phyloP scores from a whole-genome alignment of 2,113 vertebrate species.

The Oncorhynchus masou region DNA sequence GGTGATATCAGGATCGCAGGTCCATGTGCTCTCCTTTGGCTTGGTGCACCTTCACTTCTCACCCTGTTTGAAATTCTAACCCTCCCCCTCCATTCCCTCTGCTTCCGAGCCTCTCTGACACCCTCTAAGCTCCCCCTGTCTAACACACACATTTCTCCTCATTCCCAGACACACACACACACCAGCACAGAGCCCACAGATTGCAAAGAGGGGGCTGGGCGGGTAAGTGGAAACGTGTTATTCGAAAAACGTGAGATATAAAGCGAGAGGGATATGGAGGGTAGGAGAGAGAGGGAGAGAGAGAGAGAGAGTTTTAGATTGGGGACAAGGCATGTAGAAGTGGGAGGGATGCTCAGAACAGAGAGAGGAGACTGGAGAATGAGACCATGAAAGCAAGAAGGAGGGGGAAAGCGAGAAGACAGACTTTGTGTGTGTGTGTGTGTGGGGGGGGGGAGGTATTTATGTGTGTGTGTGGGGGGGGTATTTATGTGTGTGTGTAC shows the following conservation, averaged over 20 bases:
- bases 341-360: constrained; percentile 34
- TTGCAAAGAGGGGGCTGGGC: constrained; percentile 48
- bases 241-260: constrained; percentile 58
- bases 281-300: constrained; percentile 37
- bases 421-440: constrained; percentile 10
- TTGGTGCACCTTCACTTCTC: constrained; percentile 70
- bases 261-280: constrained; percentile 56
- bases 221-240: constrained; percentile 62
- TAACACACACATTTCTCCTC: constrained; percentile 9
- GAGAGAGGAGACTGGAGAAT: constrained; percentile 23
- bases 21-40: constrained; percentile 65
- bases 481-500: neutral
- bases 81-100: constrained; percentile 67
- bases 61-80: constrained; percentile 74
- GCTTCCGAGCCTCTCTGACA: constrained; percentile 40
- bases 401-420: constrained; percentile 15
- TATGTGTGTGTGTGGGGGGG: neutral
- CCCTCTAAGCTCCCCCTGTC: constrained; percentile 40
- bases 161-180: constrained; percentile 15
- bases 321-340: constrained; percentile 30
- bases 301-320: constrained; percentile 28
- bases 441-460: neutral
- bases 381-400: constrained; percentile 32
- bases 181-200: constrained; percentile 48
- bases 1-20: constrained; percentile 64